These are phyloP conservation scores for Odobenus rosmarus DNA, from an alignment of 2,113 vertebrate species.

Conservation along the genomic window DNA sequence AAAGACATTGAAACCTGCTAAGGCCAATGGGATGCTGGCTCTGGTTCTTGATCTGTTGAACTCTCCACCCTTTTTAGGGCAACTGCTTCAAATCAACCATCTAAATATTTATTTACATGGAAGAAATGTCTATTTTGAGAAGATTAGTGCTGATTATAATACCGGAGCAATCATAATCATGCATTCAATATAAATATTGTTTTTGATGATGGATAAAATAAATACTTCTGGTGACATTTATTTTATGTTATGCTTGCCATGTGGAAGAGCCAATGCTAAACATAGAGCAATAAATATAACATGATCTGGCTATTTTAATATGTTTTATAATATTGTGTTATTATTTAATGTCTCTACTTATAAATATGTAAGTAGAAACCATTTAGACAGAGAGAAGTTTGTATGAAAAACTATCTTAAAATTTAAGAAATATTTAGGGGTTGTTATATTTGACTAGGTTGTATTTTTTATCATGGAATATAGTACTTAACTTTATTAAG, in stretches of 20 bases:
- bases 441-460: background rate
- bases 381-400: background rate
- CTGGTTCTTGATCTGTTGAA: background rate
- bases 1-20: background rate
- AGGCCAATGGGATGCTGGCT: background rate
- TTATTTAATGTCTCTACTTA: background rate
- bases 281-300: background rate
- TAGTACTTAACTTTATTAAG: background rate
- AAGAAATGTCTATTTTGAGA: background rate
- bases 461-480: background rate
- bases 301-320: background rate
- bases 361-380: background rate
- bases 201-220: background rate
- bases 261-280: background rate
- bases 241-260: background rate
- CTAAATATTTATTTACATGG: conserved; percentile 27
- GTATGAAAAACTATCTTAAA: background rate
- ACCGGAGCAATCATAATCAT: background rate
- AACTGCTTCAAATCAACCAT: background rate
- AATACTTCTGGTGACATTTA: background rate
- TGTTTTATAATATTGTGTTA: background rate
- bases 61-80: background rate
- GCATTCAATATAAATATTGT: background rate
- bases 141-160: background rate
- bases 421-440: background rate